Base-by-base conservation (phyloP, 2,888 invertebrate genomes). In the Lydus trimaculatus region DNA sequence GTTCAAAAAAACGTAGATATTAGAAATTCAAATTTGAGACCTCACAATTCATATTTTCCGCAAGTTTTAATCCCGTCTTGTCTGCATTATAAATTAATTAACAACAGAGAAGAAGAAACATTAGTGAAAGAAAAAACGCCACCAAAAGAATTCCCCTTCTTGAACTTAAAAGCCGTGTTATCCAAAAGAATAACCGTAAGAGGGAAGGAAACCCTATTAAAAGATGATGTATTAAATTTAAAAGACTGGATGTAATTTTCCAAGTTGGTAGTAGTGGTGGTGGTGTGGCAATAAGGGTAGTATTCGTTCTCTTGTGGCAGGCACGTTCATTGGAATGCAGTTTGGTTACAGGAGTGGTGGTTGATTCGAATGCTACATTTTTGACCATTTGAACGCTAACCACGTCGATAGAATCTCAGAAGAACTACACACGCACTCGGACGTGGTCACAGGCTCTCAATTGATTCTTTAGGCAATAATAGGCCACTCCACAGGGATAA, bases 201-300 rank as follows among this genome's bases (percentile, higher is more conserved):
- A 43, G 9, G 8, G 4, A 20, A 17, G 9, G 20, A 7, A 20
- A 11, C 52, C 5, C 2, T 23, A 23, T 52, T 52, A 23, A 68
- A 70, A 73, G 59, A 60, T 68, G 71, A 67, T 65, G 68, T 70
- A 71, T 72, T 76, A 76, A 77, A 76, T 77, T 76, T 75, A 73
- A 74, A 74, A 73, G 68, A 70, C 72, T 70, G 62, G 74, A 65
- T 72, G 77, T 75, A 74, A 77, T 75, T 52, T 52, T 74, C 69
- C 64, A 61, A 62, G 68, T 69, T 76, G 52, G 25, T 52, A 70
- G 25, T 52, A 70, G 65, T 70, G 72, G 70, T 61, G 63, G 59
- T 60, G 13, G 63, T 59, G 63, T 48, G 59, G 28, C 17, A 59
- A 28, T 25, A 69, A 65, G 20, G 48, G 48, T 23, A 25, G 23